Base-by-base conservation (phyloP, 92 coral and sea anemone genomes). In the Palythoa grandis region DNA sequence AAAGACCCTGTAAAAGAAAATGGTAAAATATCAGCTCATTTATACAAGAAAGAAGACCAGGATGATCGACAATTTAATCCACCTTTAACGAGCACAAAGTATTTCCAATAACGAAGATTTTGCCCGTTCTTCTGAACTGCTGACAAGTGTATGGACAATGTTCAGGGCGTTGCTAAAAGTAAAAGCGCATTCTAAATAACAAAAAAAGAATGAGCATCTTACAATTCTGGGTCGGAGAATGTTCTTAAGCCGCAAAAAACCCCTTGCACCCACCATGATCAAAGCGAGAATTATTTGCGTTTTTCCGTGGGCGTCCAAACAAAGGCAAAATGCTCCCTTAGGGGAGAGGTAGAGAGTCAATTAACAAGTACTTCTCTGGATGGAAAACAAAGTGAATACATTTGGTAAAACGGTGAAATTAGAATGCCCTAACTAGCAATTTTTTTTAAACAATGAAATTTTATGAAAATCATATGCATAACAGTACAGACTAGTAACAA, bases 271-370 rank as follows among this genome's bases (percentile, higher is more conserved):
- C 40, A 57, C 82, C 82, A 76, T 76, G 38, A 11, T 76, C 63
- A 16, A 17, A 53, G 39, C 40, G 40, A 52, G 25, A 23, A 29
- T 60, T 60, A 52, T 65, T 23, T 47, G 37, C 43, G 22, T 5
- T 69, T 3, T 10, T 4, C 19, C 15, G 85, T 47, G 85, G 85
- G 85, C 74, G 85, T 80, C 54, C 66, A 80, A 70, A 65, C 60
- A 40, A 65, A 10, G 60, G 15, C 22, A 58, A 58, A 61, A 66
- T 63, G 11, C 22, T 65, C 85, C 73, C 73, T 47, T 48, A 60
- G 85, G 85, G 74, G 74, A 80, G 82, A 29, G 85, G 29, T 52
- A 24, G 83, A 77, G 85, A 25, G 50, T 29, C 14, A 69, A 69
- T 69, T 69, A 29, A 29, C 15, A 69, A 29, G 5, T 5, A 29